Base-by-base conservation (phyloP, 2,888 invertebrate species). In the Erebia palarica region DNA sequence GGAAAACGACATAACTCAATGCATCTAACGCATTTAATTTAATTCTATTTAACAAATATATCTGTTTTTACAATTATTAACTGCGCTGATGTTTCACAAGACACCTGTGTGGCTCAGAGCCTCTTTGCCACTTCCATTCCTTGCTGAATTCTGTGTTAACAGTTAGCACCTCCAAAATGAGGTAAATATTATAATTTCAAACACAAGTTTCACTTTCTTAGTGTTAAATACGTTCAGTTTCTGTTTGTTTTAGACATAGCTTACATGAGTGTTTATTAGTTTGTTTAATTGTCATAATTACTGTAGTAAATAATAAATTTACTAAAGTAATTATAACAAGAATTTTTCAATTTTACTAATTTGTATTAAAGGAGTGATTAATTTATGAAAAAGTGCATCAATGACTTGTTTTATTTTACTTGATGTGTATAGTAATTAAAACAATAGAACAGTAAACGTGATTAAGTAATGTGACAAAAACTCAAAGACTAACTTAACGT, bases 121-220 rank as follows among this genome's bases (percentile, higher is more conserved):
- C 36, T 7, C 0, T 36, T 36, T 7, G 36, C 36, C 36, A 36
- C 36, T 36, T 36, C 7, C 7, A 7, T 36, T 7, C 36, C 3
- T 36, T 7, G 36, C 5, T 36, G 36, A 36, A 14, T 8, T n/a
- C 7, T 59, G 7, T 14, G 36, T 9, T 58, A 36, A 63, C 16
- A 42, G 14, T 14, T 27, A 27, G 51, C 53, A 59, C 51, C 53
- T 53, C 60, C 58, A 64, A 65, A 67, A 70, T 36, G 47, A 67
- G 21, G 49, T 70, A 44, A 70, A 73, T 70, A 71, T 73, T 71
- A 68, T 71, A 73, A 71, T 73, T 73, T 69, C 57, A 73, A 64
- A 70, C 61, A 11, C 36, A 49, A 71, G 66, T 69, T 71, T 73
- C 73, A 66, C 69, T 49, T 53, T 44, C n/a, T 11, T 11, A 13